These are phyloP conservation scores for Nebria ingens DNA, from an alignment of 1,140 invertebrate species.

Conservation along the genomic window DNA sequence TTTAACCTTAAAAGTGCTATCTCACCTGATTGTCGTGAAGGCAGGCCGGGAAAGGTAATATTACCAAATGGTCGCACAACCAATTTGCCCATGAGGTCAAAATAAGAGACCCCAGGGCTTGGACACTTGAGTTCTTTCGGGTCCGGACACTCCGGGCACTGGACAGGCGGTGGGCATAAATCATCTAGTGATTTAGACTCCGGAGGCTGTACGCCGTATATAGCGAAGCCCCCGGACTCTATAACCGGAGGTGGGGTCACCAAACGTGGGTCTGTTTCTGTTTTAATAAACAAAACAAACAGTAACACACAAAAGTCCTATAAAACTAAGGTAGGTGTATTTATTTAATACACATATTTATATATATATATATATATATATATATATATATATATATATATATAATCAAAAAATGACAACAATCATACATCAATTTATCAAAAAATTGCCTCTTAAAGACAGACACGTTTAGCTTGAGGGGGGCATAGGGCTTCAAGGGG, in stretches of 20 bases:
- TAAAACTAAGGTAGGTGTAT: no score
- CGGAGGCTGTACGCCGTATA: constrained; percentile 46
- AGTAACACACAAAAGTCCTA: no score
- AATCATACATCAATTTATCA: no score
- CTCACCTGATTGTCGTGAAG: constrained; percentile 47
- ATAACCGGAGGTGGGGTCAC: constrained; percentile 32
- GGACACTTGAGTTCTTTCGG: constrained; percentile 44
- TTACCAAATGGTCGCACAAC: constrained; percentile 47
- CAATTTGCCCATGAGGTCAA: constrained; percentile 42
- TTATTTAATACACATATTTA: no score
- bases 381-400: no score
- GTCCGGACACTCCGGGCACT: constrained; percentile 48
- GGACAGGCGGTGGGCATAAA: constrained; percentile 46
- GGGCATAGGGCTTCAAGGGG: no score
- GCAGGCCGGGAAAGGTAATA: constrained; percentile 42
- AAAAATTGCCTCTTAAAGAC: no score
- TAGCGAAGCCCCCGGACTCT: constrained; percentile 25
- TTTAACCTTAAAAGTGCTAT: no score
- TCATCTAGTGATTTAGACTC: constrained; percentile 44
- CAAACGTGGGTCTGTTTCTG: constrained; percentile 38
- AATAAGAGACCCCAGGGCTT: constrained; percentile 43
- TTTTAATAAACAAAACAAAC: no score
- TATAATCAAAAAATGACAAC: no score
- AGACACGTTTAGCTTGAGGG: no score
- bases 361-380: no score